Evolutionary conservation across 2,888 invertebrate species (phyloP), one percentile per base, ranked within the genome.

Genomic region (Herminia tarsipennalis): DNA sequence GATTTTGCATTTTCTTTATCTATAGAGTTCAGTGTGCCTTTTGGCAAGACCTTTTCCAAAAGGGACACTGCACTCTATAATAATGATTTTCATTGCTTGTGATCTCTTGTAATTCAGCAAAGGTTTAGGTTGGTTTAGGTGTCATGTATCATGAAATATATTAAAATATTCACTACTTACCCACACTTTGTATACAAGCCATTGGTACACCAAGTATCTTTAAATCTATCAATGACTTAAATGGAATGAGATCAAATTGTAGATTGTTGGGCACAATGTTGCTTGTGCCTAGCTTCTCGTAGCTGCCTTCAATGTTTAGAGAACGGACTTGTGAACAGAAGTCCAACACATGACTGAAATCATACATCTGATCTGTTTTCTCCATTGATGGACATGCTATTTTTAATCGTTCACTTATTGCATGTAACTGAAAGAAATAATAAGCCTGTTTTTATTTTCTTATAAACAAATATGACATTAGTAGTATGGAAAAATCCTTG

Each of bases 261-360:
- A 98, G 89, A 24, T 94, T 93, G 66, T 97, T 96, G 0, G 96
- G 95, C 49, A 95, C 92, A 49, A 99, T 95, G 77, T 97, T 98
- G 77, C 98, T 98, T 0, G 95, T 94, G 4, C 95, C 95, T 30
- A 97, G 94, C 25, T 93, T 93, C 43, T 93, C 92, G 16, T 92
- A 88, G 63, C 93, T 94, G 1, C 97, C 96, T 71, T 91, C 92
- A 3, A 98, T 93, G 58, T 92, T 92, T 6, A 97, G 81, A 13
- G 93, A 92, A 12, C 93, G 93, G 16, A 98, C 86, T 73, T 96
- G 95, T 0, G 95, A 95, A 78, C 95, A 96, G 73, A 97, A 96
- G 83, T 98, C 98, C 39, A 98, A 81, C 0, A 98, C 94, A 72
- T 98, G 97, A 55, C 98, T 97, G 66, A 98, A 96, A 85, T 98